A percentile compares a stretch with the other conserved stretches of the same genome.
phyloP scores from a whole-genome alignment of 1,140 invertebrate genomes.

The Drosophila erecta region DNA sequence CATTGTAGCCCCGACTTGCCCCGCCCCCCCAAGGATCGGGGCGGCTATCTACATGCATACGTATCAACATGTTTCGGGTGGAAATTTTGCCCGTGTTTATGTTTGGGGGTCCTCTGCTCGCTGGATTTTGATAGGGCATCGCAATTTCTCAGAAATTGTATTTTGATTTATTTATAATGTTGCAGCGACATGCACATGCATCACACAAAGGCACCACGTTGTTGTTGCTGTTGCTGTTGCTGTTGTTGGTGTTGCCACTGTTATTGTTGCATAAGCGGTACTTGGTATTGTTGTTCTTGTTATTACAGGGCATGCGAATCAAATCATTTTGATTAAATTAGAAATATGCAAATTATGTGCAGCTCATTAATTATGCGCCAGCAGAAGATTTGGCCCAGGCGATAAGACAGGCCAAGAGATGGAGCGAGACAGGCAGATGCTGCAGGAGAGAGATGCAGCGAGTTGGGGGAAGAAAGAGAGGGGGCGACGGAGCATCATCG shows the following conservation, averaged over 20 bases:
- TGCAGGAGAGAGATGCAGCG: slow-evolving; percentile 8
- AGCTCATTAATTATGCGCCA: slow-evolving; percentile 72
- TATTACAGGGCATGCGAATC: slow-evolving; percentile 31
- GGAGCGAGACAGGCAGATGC: not conserved
- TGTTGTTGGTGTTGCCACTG: not conserved
- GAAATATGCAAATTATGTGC: slow-evolving; percentile 81
- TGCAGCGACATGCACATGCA: slow-evolving; percentile 79
- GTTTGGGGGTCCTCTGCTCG: slow-evolving; percentile 34
- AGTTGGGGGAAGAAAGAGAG: not conserved
- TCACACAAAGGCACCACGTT: slow-evolving; percentile 16
- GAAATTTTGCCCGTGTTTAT: slow-evolving; percentile 69
- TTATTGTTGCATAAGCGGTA: slow-evolving; percentile 34
- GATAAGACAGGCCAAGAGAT: slow-evolving; percentile 28
- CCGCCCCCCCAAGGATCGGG: slow-evolving; percentile 11
- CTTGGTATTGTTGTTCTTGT: slow-evolving; percentile 41
- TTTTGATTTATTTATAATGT: slow-evolving; percentile 85
- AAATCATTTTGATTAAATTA: slow-evolving; percentile 83
- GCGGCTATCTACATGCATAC: slow-evolving; percentile 17
- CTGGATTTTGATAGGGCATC: slow-evolving; percentile 81
- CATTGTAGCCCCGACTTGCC: slow-evolving; percentile 10
- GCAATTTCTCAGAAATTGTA: slow-evolving; percentile 84
- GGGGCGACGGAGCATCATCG: slow-evolving; percentile 6
- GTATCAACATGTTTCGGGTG: slow-evolving; percentile 73
- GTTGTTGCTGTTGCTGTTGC: not conserved
- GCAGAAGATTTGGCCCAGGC: slow-evolving; percentile 49